These are phyloP conservation scores for Tachystola acroxantha DNA, from an alignment of 2,888 invertebrate species.

Conservation along the genomic window DNA sequence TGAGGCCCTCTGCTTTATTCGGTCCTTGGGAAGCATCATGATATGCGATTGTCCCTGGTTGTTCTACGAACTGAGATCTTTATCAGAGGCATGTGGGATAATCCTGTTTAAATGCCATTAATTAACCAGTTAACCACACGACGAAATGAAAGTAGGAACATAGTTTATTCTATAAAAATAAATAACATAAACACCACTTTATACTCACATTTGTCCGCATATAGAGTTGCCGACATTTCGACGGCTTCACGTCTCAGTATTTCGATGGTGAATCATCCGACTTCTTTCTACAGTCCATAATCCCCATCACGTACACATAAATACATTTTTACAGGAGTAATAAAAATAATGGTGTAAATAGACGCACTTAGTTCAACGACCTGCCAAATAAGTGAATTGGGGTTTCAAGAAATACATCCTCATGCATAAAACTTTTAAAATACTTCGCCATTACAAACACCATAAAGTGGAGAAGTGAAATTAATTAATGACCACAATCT, in stretches of 20 bases:
- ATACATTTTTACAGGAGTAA: constrained; percentile 27
- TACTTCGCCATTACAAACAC: not conserved
- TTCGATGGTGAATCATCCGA: constrained; percentile 35
- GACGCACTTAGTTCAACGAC: constrained; percentile 32
- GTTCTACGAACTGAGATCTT: too few species aligned
- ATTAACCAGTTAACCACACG: too few species aligned
- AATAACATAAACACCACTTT: too few species aligned
- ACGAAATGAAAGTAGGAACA: too few species aligned
- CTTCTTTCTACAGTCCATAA: constrained; percentile 31
- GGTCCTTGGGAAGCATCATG: too few species aligned
- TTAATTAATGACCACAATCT: not conserved
- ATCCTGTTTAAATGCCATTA: too few species aligned
- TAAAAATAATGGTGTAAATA: constrained; percentile 30
- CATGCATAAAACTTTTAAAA: not conserved
- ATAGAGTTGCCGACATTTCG: constrained; percentile 28
- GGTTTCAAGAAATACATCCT: not conserved
- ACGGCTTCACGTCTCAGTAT: constrained; percentile 39
- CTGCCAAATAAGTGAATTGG: constrained; percentile 13
- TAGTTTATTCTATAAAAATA: too few species aligned
- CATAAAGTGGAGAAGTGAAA: not conserved
- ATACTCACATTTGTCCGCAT: constrained; percentile 20
- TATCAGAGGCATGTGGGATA: too few species aligned
- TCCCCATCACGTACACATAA: constrained; percentile 22
- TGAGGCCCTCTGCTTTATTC: too few species aligned
- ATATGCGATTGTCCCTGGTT: too few species aligned